Conservation (phyloP, 2,113 vertebrate species). For the Axis porcinus region DNA sequence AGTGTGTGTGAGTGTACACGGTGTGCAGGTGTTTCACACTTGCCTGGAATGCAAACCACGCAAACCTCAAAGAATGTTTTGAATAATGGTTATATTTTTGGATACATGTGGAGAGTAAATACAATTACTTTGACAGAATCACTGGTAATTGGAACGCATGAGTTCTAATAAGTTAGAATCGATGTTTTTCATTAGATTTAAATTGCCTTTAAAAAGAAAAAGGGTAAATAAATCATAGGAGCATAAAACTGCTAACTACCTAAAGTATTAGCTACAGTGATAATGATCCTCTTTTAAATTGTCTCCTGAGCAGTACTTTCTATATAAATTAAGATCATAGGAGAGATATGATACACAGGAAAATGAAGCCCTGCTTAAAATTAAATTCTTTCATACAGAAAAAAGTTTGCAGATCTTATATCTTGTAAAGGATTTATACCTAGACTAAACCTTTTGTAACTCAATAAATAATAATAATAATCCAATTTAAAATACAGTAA, state of each 20-base stretch:
- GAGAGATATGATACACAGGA: not conserved
- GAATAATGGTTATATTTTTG: not conserved
- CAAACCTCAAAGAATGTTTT: constrained; percentile 11
- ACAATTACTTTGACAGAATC: constrained; percentile 21
- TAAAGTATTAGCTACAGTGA: not conserved
- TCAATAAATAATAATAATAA: not conserved
- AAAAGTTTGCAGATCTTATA: not conserved
- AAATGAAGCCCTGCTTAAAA: not conserved
- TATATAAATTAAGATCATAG: not conserved
- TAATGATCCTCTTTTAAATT: not conserved
- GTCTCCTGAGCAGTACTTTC: not conserved
- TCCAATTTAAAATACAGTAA: not conserved
- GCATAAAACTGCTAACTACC: not conserved
- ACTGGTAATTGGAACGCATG: not conserved
- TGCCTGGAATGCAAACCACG: not conserved
- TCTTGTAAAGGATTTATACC: not conserved
- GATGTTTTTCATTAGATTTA: constrained; percentile 15
- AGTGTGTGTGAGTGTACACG: fast-evolving
- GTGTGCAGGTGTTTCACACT: not conserved
- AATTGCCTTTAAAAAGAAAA: constrained; percentile 6
- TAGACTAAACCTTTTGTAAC: not conserved
- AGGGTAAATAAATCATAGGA: not conserved
- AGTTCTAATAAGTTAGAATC: not conserved
- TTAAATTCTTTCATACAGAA: not conserved
- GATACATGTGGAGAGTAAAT: not conserved